Evolutionary conservation across 2,888 invertebrate genomes (phyloP).

Genomic region (Drosophila melanosoma): DNA sequence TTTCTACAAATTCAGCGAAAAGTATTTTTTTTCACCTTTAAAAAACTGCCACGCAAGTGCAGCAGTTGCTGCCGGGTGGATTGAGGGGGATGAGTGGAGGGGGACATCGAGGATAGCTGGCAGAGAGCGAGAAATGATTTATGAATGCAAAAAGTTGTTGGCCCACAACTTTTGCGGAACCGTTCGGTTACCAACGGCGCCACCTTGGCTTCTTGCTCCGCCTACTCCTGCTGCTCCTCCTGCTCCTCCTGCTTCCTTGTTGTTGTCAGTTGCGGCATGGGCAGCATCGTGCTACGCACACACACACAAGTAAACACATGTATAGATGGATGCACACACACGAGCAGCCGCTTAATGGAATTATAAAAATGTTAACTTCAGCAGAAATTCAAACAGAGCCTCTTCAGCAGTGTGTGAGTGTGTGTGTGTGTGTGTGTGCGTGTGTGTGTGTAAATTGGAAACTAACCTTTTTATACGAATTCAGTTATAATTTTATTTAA

Average conservation of each 20-base stretch:
- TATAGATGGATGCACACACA: slow-evolving; percentile 38
- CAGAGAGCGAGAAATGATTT: slow-evolving; percentile 73
- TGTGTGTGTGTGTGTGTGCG: slow-evolving; percentile 11
- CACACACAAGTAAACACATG: slow-evolving; percentile 5
- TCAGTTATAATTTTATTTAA: slow-evolving; percentile 80
- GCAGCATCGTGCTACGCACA: slow-evolving; percentile 64
- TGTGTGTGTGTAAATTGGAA: slow-evolving; percentile 46
- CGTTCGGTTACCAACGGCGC: slow-evolving; percentile 53
- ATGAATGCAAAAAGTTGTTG: slow-evolving; percentile 77
- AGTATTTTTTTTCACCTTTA: slow-evolving; percentile 79
- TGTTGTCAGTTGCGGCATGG: slow-evolving; percentile 64
- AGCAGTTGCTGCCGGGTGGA: neutral
- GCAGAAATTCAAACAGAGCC: slow-evolving; percentile 79
- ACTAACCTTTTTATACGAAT: slow-evolving; percentile 74
- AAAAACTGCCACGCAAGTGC: slow-evolving; percentile 49
- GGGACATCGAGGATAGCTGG: neutral
- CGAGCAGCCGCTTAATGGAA: slow-evolving; percentile 73
- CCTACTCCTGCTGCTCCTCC: slow-evolving; percentile 7
- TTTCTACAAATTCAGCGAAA: slow-evolving; percentile 80
- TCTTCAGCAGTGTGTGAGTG: slow-evolving; percentile 15
- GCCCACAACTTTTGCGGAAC: slow-evolving; percentile 67
- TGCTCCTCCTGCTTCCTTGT: slow-evolving; percentile 27
- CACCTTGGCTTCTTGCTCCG: slow-evolving; percentile 17
- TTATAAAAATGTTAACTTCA: slow-evolving; percentile 81
- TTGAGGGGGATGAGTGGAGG: neutral